Evolutionary conservation across 2,797 vertebrate species (phyloP).

Genomic region (Morelia viridis): DNA sequence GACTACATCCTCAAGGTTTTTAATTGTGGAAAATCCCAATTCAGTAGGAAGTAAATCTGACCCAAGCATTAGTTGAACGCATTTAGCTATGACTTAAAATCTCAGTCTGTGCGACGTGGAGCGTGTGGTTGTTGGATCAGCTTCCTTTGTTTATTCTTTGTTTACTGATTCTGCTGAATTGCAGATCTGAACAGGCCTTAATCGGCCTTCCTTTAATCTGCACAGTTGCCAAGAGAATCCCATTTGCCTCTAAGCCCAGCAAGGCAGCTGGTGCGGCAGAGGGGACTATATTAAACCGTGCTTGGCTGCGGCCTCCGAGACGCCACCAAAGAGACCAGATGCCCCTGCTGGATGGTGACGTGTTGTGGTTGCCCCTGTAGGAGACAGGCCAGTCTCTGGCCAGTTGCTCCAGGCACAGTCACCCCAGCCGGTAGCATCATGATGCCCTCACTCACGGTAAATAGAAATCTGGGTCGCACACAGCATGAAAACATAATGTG

Average conservation of each 20-base stretch:
- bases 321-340: neutral
- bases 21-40: neutral
- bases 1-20: neutral
- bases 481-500: neutral
- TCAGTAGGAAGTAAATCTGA: neutral
- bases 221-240: neutral
- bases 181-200: neutral
- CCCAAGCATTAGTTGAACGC: neutral
- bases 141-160: neutral
- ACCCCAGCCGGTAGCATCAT: neutral
- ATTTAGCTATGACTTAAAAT: neutral
- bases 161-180: neutral
- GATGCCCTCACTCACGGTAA: neutral
- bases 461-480: neutral
- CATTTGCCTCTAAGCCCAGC: neutral
- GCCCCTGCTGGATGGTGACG: neutral
- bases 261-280: no score
- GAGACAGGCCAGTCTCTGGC: no score
- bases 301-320: neutral
- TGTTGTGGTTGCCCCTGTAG: no score
- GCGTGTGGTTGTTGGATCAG: neutral
- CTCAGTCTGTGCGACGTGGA: neutral
- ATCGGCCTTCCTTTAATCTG: neutral
- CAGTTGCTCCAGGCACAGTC: neutral
- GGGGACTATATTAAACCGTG: neutral